Conservation (phyloP, 2,113 vertebrate genomes). For the Actenoides lindsayi region DNA sequence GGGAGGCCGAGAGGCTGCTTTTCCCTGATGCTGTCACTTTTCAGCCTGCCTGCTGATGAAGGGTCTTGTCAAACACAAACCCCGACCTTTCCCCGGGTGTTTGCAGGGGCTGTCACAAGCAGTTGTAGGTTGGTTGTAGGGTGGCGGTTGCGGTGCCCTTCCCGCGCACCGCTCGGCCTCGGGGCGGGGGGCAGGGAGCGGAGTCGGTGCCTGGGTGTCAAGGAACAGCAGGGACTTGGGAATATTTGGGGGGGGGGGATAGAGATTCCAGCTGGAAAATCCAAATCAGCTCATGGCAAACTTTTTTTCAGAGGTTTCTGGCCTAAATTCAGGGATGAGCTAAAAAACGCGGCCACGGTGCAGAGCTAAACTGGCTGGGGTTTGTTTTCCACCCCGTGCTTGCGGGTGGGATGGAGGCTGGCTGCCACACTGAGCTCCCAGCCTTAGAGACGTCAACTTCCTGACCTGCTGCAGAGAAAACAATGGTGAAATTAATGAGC, state of each 20-base stretch:
- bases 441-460: not conserved
- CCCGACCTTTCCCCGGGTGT: not conserved
- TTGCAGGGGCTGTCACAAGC: not conserved
- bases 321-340: not conserved
- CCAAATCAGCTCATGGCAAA: not conserved
- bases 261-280: not conserved
- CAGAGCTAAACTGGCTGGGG: not conserved
- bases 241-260: rapidly evolving
- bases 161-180: not conserved
- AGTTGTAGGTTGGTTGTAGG: not conserved
- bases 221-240: not conserved
- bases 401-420: not conserved
- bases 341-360: rapidly evolving
- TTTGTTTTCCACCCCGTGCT: not conserved
- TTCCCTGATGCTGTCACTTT: not conserved
- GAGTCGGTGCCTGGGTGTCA: not conserved
- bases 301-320: not conserved
- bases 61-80: not conserved
- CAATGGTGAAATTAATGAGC: not conserved
- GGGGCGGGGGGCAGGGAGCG: not conserved
- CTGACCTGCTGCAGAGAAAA: not conserved
- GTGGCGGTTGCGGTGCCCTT: not conserved
- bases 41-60: not conserved
- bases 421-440: not conserved
- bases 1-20: not conserved